Evolutionary conservation across 2,797 vertebrate genomes (phyloP).

Genomic region (Furcifer pardalis): DNA sequence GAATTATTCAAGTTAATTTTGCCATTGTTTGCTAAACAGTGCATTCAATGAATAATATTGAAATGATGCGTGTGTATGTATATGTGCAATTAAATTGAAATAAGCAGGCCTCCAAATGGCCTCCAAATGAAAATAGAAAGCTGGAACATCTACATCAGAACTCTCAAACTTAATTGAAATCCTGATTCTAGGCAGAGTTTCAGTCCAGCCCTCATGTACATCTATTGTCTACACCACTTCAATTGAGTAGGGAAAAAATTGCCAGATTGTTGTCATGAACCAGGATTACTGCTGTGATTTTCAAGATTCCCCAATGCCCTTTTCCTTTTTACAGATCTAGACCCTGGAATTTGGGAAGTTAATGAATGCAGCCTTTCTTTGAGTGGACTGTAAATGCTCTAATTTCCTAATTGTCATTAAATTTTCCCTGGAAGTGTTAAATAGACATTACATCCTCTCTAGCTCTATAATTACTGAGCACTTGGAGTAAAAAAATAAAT

Average conservation of each 20-base stretch:
- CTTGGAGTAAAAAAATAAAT: neutral
- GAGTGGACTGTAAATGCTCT: neutral
- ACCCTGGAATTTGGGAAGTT: neutral
- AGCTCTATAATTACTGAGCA: neutral
- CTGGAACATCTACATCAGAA: neutral
- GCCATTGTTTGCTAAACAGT: conserved; percentile 19
- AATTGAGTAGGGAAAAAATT: neutral
- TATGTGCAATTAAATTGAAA: conserved; percentile 44
- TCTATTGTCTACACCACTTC: conserved; percentile 2
- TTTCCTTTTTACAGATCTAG: neutral
- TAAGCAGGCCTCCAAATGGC: conserved; percentile 19
- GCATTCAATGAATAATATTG: conserved; percentile 17
- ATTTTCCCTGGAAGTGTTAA: neutral
- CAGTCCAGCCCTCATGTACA: neutral
- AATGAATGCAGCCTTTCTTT: neutral
- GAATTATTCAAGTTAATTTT: conserved; percentile 32
- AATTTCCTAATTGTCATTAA: neutral
- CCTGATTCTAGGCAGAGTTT: neutral
- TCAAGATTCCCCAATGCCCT: neutral
- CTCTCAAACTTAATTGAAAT: conserved; percentile 21
- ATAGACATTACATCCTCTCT: neutral
- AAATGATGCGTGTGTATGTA: neutral
- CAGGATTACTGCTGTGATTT: neutral
- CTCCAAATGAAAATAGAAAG: conserved; percentile 14
- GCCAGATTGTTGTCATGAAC: neutral